Percentiles rank a stretch among this genome's conserved stretches.
These are phyloP conservation scores for Patiria miniata DNA, from an alignment of 35 echinoderm and acorn worm genomes.

Conservation along the genomic window DNA sequence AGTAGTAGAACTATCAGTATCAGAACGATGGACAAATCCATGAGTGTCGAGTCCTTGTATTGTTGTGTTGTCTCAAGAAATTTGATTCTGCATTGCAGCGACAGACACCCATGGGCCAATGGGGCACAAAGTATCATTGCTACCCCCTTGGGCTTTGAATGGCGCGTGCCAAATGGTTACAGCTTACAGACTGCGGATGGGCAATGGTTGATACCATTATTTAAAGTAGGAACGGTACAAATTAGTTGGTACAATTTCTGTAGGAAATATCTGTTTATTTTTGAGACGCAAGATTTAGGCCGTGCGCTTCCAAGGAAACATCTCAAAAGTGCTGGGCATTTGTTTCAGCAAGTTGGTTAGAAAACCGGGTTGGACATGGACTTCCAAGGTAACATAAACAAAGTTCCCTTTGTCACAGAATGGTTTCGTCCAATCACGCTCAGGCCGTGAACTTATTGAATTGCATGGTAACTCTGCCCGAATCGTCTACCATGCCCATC, in stretches of 20 bases:
- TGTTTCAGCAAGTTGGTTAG: too few species aligned
- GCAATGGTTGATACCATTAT: conserved; percentile 18
- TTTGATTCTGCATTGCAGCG: not conserved
- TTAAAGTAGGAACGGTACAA: not conserved
- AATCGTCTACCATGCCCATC: not conserved
- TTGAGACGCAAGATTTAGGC: too few species aligned
- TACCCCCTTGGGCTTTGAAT: not conserved
- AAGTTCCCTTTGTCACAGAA: not conserved
- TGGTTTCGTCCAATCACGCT: too few species aligned
- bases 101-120: not conserved
- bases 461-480: not conserved
- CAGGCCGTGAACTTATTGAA: not conserved
- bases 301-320: too few species aligned
- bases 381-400: too few species aligned
- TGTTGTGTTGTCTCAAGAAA: conserved; percentile 26
- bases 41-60: not conserved
- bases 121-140: not conserved
- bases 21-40: too few species aligned
- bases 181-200: conserved; percentile 21
- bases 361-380: too few species aligned
- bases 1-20: too few species aligned
- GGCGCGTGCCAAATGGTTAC: conserved; percentile 22
- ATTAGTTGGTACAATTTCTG: not conserved
- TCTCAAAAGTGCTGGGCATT: too few species aligned
- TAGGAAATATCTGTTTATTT: too few species aligned